phyloP scores from a whole-genome alignment of 2,888 invertebrate genomes.

The Sminthurides aquaticus region DNA sequence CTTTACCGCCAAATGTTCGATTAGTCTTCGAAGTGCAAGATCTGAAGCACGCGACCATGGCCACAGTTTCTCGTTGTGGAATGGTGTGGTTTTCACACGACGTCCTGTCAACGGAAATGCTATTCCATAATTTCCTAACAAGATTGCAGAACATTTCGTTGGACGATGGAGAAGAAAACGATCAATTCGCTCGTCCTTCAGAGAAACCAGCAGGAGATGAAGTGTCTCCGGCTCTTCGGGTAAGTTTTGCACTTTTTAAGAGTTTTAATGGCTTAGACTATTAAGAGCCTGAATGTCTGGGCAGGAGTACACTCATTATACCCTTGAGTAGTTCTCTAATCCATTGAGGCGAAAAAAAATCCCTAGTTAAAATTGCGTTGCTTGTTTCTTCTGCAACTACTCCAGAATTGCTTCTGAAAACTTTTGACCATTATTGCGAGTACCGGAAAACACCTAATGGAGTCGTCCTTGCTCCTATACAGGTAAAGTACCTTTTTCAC shows the following conservation, averaged over 20 bases:
- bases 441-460: slow-evolving; percentile 98
- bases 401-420: slow-evolving; percentile 92
- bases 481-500: slow-evolving; percentile 50
- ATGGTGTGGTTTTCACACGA: slow-evolving; percentile 99
- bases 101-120: slow-evolving; percentile 96
- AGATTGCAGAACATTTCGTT: slow-evolving; percentile 76
- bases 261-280: not conserved
- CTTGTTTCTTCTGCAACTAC: slow-evolving; percentile 87
- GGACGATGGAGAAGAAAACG: slow-evolving; percentile 74
- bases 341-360: slow-evolving; percentile 14
- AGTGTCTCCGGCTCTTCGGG: slow-evolving; percentile 71
- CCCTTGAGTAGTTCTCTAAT: not conserved
- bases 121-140: slow-evolving; percentile 90
- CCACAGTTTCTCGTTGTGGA: slow-evolving; percentile 98
- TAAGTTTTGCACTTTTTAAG: slow-evolving; percentile 44
- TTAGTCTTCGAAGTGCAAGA: slow-evolving; percentile 96
- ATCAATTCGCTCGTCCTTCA: slow-evolving; percentile 22
- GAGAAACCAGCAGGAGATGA: slow-evolving; percentile 62
- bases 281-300: slow-evolving; percentile 7
- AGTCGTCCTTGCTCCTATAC: slow-evolving; percentile 87
- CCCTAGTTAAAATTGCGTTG: slow-evolving; percentile 10
- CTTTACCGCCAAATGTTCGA: slow-evolving; percentile 91
- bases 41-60: slow-evolving; percentile 93
- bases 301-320: not conserved
- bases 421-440: slow-evolving; percentile 99